These are phyloP conservation scores for Notolabrus celidotus DNA, from an alignment of 2,797 vertebrate species.

Conservation along the genomic window DNA sequence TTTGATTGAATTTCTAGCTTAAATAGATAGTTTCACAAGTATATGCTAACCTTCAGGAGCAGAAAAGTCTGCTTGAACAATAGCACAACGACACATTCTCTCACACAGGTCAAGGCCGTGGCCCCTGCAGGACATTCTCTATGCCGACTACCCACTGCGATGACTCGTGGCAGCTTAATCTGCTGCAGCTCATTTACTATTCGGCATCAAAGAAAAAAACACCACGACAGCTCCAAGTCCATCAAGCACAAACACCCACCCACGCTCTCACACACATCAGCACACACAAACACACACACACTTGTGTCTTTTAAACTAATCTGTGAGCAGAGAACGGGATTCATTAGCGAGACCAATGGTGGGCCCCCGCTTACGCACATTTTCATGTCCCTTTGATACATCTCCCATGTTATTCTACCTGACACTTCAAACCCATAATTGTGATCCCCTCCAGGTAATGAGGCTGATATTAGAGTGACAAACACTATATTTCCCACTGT, in stretches of 20 bases:
- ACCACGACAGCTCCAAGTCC: constrained; percentile 63
- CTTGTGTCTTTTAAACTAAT: constrained; percentile 57
- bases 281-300: constrained; percentile 3
- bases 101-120: constrained; percentile 57
- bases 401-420: constrained; percentile 61
- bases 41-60: not conserved
- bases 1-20: constrained; percentile 35
- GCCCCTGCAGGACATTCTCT: constrained; percentile 43
- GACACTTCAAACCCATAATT: constrained; percentile 70
- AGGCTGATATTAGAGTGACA: constrained; percentile 76
- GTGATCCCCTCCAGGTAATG: constrained; percentile 66
- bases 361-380: constrained; percentile 51
- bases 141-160: constrained; percentile 62
- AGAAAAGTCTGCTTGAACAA: constrained; percentile 11
- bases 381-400: constrained; percentile 71
- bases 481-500: constrained; percentile 66
- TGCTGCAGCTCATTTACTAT: constrained; percentile 76
- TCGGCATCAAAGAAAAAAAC: constrained; percentile 74
- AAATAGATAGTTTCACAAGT: constrained; percentile 26
- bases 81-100: not conserved
- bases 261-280: constrained; percentile 32
- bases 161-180: constrained; percentile 70
- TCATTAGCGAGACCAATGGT: constrained; percentile 67
- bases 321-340: constrained; percentile 49
- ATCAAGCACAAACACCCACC: constrained; percentile 66